These are phyloP conservation scores for Cantharis nigra DNA, from an alignment of 2,888 invertebrate genomes.

Conservation along the genomic window DNA sequence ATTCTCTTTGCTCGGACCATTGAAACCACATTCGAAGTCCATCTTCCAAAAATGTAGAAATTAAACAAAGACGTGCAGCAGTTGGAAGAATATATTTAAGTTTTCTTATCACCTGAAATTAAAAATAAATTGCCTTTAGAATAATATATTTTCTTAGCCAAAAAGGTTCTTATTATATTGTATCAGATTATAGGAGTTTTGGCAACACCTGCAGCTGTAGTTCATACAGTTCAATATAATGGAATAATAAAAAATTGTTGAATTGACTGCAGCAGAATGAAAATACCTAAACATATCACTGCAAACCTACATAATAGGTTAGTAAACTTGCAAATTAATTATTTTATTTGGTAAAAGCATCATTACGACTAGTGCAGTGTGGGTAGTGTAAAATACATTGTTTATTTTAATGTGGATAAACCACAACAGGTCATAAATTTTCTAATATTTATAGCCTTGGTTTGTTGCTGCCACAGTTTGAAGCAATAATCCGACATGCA, in stretches of 20 bases:
- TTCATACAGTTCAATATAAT: too few relatives aligned
- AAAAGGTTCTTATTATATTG: too few relatives aligned
- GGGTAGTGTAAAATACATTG: too few relatives aligned
- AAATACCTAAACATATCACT: not conserved
- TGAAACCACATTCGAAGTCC: conserved; percentile 99
- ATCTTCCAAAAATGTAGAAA: conserved; percentile 98
- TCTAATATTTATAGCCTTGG: too few relatives aligned
- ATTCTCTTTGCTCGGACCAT: conserved; percentile 96
- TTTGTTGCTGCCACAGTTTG: too few relatives aligned
- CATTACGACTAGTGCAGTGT: not conserved
- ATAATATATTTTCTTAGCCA: not conserved
- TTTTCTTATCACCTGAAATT: conserved; percentile 82
- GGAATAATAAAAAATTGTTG: too few relatives aligned
- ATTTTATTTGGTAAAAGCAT: not conserved
- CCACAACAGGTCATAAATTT: too few relatives aligned
- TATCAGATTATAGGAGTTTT: too few relatives aligned
- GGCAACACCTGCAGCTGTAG: too few relatives aligned
- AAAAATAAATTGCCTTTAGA: not conserved
- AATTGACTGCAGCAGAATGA: not conserved
- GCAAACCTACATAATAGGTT: not conserved
- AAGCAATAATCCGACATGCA: too few relatives aligned
- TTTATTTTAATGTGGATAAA: too few relatives aligned
- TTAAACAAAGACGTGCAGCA: conserved; percentile 92
- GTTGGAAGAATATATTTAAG: conserved; percentile 93
- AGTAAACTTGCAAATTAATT: not conserved